Evolutionary conservation across 2,888 invertebrate genomes (phyloP), one percentile per base, ranked within the genome.

Genomic region (Callosobruchus maculatus): DNA sequence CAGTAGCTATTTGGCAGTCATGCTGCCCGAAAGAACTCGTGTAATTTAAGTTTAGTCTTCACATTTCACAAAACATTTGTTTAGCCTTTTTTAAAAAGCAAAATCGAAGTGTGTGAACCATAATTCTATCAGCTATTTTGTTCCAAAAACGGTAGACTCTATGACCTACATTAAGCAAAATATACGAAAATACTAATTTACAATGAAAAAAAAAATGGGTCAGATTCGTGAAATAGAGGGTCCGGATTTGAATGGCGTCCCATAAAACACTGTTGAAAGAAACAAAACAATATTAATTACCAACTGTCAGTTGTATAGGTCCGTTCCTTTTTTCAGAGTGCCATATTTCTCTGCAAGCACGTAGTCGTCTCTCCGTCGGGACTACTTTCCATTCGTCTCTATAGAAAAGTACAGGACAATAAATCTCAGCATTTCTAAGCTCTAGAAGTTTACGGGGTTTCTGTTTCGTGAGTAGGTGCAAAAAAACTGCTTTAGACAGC

Each of bases 271-370:
- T 49, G 49, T 49, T 13, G 49, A 49, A 49, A 49, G 49, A 49
- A 49, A 49, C 49, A 71, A 71, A 71, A 71, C 21, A 67, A 71
- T 66, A 70, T 31, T 67, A 70, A 30, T 71, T 68, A 68, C 68
- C 67, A 70, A 67, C 18, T 26, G 66, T 30, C 22, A 20, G n/a
- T 67, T 67, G 67, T 70, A 70, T 26, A 20, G 30, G 68, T 22
- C 31, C 22, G n/a, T 49, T 49, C 13, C n/a, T 49, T 49, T 18
- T 18, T 49, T 5, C 49, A 1, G 49, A 49, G 13, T 49, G 49
- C 49, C 49, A 49, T 49, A 49, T 49, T 49, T 49, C 49, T 49
- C 49, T 49, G 49, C 49, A 49, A 1, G 13, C 49, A 13, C 49
- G 49, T 49, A 49, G 49, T 49, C 13, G 49, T 49, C 49, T 49